phyloP scores from a whole-genome alignment of 2,113 vertebrate species.

The Spilogale gracilis region DNA sequence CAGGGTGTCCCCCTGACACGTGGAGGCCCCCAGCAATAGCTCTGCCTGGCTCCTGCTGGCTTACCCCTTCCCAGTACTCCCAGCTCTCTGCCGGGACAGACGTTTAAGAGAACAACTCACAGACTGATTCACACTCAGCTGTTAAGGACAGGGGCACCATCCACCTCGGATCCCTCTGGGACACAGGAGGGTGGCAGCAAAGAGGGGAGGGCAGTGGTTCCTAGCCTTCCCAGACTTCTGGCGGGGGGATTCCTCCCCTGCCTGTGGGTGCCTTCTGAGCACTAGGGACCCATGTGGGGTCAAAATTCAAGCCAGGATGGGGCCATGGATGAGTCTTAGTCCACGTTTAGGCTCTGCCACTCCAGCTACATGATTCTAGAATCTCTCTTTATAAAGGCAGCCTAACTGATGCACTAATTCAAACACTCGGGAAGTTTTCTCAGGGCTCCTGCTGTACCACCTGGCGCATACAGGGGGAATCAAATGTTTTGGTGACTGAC shows the following conservation, averaged over 20 bases:
- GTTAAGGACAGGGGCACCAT: background rate
- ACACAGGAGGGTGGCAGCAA: background rate
- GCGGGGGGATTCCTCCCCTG: background rate
- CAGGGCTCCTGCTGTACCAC: background rate
- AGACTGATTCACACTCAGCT: background rate
- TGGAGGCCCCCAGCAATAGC: background rate
- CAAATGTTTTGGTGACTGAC: background rate
- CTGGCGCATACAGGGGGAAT: background rate
- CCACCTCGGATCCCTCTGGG: background rate
- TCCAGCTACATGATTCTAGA: background rate
- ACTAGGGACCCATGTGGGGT: background rate
- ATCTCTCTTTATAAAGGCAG: constrained; percentile 30
- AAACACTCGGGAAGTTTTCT: constrained; percentile 10
- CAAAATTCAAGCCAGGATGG: background rate
- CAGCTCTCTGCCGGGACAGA: background rate
- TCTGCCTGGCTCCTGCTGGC: background rate
- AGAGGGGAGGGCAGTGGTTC: background rate
- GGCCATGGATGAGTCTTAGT: background rate
- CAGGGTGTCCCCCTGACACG: background rate
- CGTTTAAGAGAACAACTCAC: background rate
- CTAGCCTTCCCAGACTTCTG: background rate
- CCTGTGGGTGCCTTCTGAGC: background rate
- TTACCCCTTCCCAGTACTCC: background rate
- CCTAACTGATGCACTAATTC: constrained; percentile 19
- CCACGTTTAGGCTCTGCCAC: background rate